Evolutionary conservation across 2,888 invertebrate species (phyloP), one percentile per base, ranked within the genome.

Genomic region (Ecliptopera silaceata): DNA sequence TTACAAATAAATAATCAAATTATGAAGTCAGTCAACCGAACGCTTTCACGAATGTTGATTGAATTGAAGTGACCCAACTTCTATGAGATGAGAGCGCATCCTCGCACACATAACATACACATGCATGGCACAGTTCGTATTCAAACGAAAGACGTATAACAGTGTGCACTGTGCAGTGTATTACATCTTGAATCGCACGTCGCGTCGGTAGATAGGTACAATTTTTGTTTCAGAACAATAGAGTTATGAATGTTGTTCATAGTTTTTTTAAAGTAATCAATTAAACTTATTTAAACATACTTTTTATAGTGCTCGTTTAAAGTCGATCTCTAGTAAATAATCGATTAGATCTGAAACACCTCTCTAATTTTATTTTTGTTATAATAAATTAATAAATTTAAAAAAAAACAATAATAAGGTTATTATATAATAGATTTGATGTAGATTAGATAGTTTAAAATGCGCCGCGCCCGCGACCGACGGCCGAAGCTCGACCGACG

Each of bases 311-410:
- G 53, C 42, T 46, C 32, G 53, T 47, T 39, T 32, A 13, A 12
- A 41, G 41, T 26, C 26, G 46, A 54, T 49, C 55, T 56, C 49
- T 56, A 32, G 43, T 31, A 44, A 51, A 46, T 56, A 39, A 65
- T 57, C 49, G 13, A 60, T 56, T 61, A 59, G 65, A 65, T 65
- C 65, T 65, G 65, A 65, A 43, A 43, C 31, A 58, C 50, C 61
- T 61, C 61, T 61, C 61, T 65, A 42, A 31, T 32, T 38, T 22
- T 49, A 20, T 34, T 5, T 39, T 47, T 48, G 10, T 39, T 38
- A 31, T 29, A 52, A 49, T 59, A 32, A 41, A 52, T 47, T 34
- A 45, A 49, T 45, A 45, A 58, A 10, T 49, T 15, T 42, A 39
- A 45, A 46, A 42, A 32, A 18, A 46, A 48, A 8, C 11, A 31